Evolutionary conservation across 2,113 vertebrate genomes (phyloP).

Genomic region (Microcebus ravelobensis): DNA sequence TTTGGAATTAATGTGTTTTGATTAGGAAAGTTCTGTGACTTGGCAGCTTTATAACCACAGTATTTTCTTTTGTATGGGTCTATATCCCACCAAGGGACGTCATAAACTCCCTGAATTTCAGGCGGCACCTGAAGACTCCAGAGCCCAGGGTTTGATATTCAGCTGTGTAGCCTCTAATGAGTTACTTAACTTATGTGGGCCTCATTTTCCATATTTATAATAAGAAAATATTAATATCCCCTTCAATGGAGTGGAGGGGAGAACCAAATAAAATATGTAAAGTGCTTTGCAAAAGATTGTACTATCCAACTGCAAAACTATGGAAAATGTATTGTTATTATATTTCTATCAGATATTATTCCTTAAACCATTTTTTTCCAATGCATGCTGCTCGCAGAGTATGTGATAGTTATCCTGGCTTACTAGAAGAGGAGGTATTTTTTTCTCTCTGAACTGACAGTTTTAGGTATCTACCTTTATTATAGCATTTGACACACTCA

Average conservation of each 20-base stretch:
- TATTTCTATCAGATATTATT: not conserved
- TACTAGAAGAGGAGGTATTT: not conserved
- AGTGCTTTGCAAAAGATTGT: not conserved
- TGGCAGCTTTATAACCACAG: not conserved
- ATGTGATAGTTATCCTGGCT: not conserved
- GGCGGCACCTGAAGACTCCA: not conserved
- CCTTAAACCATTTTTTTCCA: not conserved
- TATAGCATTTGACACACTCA: not conserved
- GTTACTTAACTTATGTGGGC: not conserved
- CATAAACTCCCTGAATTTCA: not conserved
- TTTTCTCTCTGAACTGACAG: not conserved
- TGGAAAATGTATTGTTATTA: not conserved
- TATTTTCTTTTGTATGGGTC: not conserved
- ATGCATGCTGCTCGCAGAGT: not conserved
- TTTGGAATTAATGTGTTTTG: not conserved
- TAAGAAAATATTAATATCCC: not conserved
- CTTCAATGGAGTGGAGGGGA: not conserved
- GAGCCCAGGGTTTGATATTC: not conserved
- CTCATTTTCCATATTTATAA: not conserved
- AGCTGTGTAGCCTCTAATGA: not conserved
- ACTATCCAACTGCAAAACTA: not conserved
- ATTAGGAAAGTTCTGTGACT: not conserved
- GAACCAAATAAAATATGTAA: not conserved
- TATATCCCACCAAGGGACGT: not conserved
- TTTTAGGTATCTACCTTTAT: not conserved